Base-by-base conservation (phyloP, 1,140 invertebrate species). In the Zaprionus gabonicus region DNA sequence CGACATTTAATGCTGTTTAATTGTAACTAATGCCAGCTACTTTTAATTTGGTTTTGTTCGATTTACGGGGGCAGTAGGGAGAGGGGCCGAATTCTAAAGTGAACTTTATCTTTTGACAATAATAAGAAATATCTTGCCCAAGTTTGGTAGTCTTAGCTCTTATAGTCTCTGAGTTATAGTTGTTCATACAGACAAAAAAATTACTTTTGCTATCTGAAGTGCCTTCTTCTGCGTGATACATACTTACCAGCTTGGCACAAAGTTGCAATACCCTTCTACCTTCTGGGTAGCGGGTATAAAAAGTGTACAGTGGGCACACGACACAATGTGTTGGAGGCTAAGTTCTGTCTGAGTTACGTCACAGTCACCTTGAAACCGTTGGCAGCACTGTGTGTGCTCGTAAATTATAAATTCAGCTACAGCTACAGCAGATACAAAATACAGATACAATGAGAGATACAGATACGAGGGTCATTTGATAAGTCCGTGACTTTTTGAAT, bases 331-430 rank as follows among this genome's bases (percentile, higher is more conserved):
- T 15, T 53, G 20, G 20, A 25, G 51, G 10, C 25, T 25, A 20
- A 25, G 41, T 63, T 59, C 53, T 41, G 36, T 5, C 31, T 23
- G 23, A 23, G 68, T 77, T 23, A 68, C 71, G 75, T 77, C 75
- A 77, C 59, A 77, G 59, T 68, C 64, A 73, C 75, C 75, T 77
- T 77, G 75, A 73, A 68, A 69, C 17, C 62, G 53, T 77, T 77
- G 75, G 58, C 58, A 68, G 67, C 25, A 67, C 51, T 41, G 31
- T n/a, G 38, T 41, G 15, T 25, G 64, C 23, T 72, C 59, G 59
- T 66, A 72, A 76, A 76, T 62, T 72, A 55, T 28, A 76, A 46
- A 57, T 65, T 55, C 55, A 60, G 63, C 70, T 57, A 62, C 65
- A 60, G 20, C 27, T 7, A 28, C n/a, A n/a, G n/a, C n/a, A n/a